Percentiles rank a stretch among this genome's conserved stretches.
These are phyloP conservation scores for Oryzias curvinotus DNA, from an alignment of 2,113 vertebrate genomes.

Conservation along the genomic window DNA sequence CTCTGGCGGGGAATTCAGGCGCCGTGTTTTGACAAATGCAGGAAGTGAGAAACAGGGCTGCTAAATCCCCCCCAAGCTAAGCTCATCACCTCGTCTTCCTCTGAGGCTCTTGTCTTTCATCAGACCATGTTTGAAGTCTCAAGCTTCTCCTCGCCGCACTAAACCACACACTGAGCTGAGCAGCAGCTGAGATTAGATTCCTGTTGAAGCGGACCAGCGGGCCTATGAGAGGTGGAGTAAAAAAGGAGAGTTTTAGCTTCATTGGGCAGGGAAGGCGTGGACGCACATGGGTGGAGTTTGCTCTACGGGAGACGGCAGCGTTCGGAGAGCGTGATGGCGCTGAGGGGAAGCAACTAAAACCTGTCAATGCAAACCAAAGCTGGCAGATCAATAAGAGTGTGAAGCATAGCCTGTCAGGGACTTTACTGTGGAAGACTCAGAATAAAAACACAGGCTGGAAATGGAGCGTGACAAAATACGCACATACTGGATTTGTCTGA, in stretches of 20 bases:
- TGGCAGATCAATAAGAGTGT: slow-evolving; percentile 57
- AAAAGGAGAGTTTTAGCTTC: slow-evolving; percentile 14
- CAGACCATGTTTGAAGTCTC: slow-evolving; percentile 66
- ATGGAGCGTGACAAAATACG: background rate
- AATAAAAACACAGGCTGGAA: background rate
- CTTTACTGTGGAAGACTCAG: slow-evolving; percentile 9
- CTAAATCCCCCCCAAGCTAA: slow-evolving; percentile 73
- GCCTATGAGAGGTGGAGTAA: background rate
- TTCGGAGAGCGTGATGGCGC: background rate
- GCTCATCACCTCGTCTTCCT: slow-evolving; percentile 55
- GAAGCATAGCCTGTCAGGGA: slow-evolving; percentile 43
- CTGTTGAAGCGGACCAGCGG: slow-evolving; percentile 24
- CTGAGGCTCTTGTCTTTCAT: slow-evolving; percentile 66
- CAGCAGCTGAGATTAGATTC: slow-evolving; percentile 33
- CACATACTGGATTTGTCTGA: background rate
- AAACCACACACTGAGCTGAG: slow-evolving; percentile 61
- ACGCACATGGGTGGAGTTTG: slow-evolving; percentile 27
- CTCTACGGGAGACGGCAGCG: background rate
- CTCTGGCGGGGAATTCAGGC: slow-evolving; percentile 37
- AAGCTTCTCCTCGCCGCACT: slow-evolving; percentile 19
- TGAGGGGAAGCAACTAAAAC: slow-evolving; percentile 21
- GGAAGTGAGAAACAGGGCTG: slow-evolving; percentile 45
- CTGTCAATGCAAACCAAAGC: slow-evolving; percentile 55
- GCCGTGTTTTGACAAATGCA: slow-evolving; percentile 45
- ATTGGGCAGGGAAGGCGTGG: slow-evolving; percentile 16